phyloP scores from a whole-genome alignment of 2,888 invertebrate genomes.

The Hydriomena furcata region DNA sequence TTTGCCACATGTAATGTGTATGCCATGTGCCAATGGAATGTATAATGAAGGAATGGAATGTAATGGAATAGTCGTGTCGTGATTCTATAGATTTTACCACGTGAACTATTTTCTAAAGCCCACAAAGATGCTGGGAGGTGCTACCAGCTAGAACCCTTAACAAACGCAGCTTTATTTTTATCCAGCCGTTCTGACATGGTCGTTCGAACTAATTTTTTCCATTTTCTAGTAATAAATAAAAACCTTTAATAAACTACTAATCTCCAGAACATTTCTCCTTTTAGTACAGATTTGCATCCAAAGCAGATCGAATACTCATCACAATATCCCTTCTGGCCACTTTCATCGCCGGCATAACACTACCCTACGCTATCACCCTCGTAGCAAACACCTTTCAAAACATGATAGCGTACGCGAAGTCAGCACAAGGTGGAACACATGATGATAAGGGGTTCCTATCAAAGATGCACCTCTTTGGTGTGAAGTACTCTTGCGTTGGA shows the following conservation, averaged over 20 bases:
- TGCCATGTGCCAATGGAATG: too few relatives aligned
- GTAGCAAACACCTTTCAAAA: constrained; percentile 76
- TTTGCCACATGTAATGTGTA: too few relatives aligned
- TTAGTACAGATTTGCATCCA: constrained; percentile 86
- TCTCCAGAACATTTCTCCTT: constrained; percentile 3
- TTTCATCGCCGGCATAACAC: constrained; percentile 44
- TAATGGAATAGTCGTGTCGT: too few relatives aligned
- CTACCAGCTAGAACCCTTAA: too few relatives aligned
- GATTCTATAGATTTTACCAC: too few relatives aligned
- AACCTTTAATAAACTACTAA: neutral
- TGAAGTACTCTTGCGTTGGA: constrained; percentile 85
- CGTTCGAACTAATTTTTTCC: too few relatives aligned
- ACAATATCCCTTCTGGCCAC: constrained; percentile 72
- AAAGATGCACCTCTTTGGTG: constrained; percentile 79
- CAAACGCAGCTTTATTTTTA: too few relatives aligned
- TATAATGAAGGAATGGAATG: too few relatives aligned
- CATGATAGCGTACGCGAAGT: constrained; percentile 80
- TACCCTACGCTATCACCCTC: constrained; percentile 52
- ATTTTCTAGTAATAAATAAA: too few relatives aligned
- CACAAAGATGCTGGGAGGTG: too few relatives aligned
- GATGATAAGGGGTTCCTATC: constrained; percentile 67
- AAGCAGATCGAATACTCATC: constrained; percentile 80
- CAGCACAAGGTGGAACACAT: constrained; percentile 34
- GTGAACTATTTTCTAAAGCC: too few relatives aligned
- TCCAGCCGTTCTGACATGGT: too few relatives aligned